Conservation (phyloP, 2,888 invertebrate species). For the Micoletzkya japonica region DNA sequence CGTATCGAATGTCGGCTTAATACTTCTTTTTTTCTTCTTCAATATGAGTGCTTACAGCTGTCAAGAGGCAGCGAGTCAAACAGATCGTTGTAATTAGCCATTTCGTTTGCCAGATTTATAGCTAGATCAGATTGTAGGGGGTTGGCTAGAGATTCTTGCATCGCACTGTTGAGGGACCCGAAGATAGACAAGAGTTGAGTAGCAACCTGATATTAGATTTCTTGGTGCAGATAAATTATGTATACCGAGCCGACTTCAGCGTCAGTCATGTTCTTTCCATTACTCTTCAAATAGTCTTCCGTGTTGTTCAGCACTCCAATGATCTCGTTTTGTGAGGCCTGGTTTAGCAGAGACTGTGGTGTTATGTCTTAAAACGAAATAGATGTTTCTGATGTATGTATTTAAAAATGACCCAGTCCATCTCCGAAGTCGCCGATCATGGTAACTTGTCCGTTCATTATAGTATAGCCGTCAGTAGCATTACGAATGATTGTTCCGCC, state of each 20-base stretch:
- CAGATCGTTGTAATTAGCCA: constrained; percentile 44
- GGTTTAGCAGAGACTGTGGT: constrained; percentile 42
- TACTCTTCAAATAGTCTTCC: constrained; percentile 35
- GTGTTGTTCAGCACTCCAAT: constrained; percentile 39
- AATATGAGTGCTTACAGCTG: constrained; percentile 19
- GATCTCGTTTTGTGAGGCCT: constrained; percentile 40
- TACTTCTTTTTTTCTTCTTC: background rate
- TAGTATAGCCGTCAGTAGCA: constrained; percentile 41
- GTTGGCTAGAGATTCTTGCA: constrained; percentile 39
- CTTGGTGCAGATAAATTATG: background rate
- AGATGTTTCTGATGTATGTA: background rate
- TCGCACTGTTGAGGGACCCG: constrained; percentile 30
- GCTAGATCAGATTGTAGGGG: constrained; percentile 41
- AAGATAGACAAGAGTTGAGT: constrained; percentile 36
- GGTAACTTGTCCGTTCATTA: constrained; percentile 39
- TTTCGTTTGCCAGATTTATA: constrained; percentile 40
- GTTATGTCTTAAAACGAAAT: constrained; percentile 14
- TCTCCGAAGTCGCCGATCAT: constrained; percentile 38
- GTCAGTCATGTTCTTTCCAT: constrained; percentile 42
- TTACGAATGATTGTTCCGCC: constrained; percentile 41
- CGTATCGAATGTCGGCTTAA: constrained; percentile 44
- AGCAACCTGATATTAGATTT: constrained; percentile 30
- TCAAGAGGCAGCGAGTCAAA: constrained; percentile 46
- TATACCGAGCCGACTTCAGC: constrained; percentile 35
- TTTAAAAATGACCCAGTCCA: constrained; percentile 2